phyloP scores from a whole-genome alignment of 1,140 invertebrate species.

The Nasonia vitripennis region DNA sequence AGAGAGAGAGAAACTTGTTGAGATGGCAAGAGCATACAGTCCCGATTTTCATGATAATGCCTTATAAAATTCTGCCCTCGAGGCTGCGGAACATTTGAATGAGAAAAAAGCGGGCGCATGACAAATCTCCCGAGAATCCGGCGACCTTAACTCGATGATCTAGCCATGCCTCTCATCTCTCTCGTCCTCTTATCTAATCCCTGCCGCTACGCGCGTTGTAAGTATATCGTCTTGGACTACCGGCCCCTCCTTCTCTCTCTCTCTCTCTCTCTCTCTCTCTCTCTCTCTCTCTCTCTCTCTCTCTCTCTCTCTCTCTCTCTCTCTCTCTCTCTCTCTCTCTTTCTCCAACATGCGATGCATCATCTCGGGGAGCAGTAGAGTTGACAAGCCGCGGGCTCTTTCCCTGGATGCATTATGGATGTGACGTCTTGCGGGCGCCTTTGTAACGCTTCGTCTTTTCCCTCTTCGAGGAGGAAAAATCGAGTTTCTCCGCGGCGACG shows the following conservation, averaged over 20 bases:
- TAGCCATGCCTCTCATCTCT: background rate
- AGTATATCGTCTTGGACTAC: background rate
- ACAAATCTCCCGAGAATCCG: background rate
- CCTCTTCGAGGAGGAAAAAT: background rate
- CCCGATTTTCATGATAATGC: conserved; percentile 13
- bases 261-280: background rate
- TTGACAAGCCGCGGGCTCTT: conserved; percentile 35
- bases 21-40: background rate
- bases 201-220: background rate
- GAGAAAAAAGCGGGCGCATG: background rate
- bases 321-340: background rate
- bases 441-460: background rate
- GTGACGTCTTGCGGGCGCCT: background rate
- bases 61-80: background rate
- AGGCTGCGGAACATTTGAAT: background rate
- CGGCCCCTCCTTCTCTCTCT: background rate
- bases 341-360: conserved; percentile 21
- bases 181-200: conserved; percentile 45
- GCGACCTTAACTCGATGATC: background rate
- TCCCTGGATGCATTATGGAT: conserved; percentile 27
- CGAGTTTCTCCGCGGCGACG: background rate
- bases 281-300: background rate
- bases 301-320: background rate
- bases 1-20: background rate
- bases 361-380: conserved; percentile 4